phyloP scores from a whole-genome alignment of 2,888 invertebrate genomes.

The Coleophora deauratella region DNA sequence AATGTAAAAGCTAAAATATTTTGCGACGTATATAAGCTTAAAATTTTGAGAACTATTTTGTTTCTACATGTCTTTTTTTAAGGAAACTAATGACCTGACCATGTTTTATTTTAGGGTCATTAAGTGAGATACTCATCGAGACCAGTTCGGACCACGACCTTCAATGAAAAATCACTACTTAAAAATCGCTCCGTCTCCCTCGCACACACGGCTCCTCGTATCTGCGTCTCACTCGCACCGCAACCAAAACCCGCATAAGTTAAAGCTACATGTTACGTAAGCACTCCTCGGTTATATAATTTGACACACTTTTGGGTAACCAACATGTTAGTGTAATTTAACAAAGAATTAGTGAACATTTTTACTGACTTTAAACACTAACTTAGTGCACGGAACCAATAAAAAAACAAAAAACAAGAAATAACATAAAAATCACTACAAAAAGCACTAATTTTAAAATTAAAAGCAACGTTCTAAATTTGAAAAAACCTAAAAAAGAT shows the following conservation, averaged over 20 bases:
- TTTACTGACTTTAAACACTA: background rate
- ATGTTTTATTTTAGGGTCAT: too few relatives aligned
- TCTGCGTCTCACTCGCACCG: constrained; percentile 24
- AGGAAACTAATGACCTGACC: too few relatives aligned
- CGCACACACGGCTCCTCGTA: constrained; percentile 19
- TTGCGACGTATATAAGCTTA: too few relatives aligned
- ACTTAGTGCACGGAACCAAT: background rate
- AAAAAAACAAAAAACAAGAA: constrained; percentile 6
- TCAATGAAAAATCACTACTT: constrained; percentile 30
- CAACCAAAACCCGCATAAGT: constrained; percentile 4
- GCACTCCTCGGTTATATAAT: constrained; percentile 9
- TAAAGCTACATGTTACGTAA: constrained; percentile 24
- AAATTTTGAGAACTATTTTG: too few relatives aligned
- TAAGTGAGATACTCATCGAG: background rate
- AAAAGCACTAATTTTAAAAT: constrained; percentile 11
- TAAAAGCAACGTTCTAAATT: constrained; percentile 3
- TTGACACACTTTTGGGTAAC: constrained; percentile 1
- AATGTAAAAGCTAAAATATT: too few relatives aligned
- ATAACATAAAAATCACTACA: constrained; percentile 2
- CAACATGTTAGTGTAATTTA: too few relatives aligned
- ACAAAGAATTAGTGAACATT: background rate
- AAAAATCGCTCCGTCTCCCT: constrained; percentile 19
- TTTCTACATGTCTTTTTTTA: too few relatives aligned
- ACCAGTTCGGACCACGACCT: constrained; percentile 10
- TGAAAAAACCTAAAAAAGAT: constrained; percentile 27